phyloP scores from a whole-genome alignment of 1,140 invertebrate genomes.

The Neodiprion lecontei region DNA sequence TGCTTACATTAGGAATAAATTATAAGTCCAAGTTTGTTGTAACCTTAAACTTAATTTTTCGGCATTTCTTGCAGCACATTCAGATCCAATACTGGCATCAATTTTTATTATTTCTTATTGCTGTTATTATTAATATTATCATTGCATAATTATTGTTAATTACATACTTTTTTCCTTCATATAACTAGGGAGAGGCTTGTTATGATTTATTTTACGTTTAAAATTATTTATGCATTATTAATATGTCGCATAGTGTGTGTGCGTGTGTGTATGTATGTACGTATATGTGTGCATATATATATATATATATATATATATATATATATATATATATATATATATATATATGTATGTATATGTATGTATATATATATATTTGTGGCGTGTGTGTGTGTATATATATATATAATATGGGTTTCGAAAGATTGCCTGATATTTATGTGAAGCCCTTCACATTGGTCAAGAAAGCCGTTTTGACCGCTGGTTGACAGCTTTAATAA shows the following conservation, averaged over 20 bases:
- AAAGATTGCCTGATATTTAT: neutral
- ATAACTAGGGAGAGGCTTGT: neutral
- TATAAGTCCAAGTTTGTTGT: neutral
- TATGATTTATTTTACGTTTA: neutral
- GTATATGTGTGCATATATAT: no score
- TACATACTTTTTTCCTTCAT: neutral
- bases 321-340: no score
- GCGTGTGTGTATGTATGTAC: no score
- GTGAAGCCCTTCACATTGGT: neutral
- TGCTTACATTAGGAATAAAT: neutral
- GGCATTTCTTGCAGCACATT: neutral
- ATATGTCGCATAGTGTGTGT: neutral
- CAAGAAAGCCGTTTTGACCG: neutral
- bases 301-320: no score
- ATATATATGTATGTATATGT: no score
- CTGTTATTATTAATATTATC: neutral
- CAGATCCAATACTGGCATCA: neutral
- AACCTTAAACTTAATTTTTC: neutral
- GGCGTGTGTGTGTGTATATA: no score
- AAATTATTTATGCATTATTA: neutral
- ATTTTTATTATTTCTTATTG: constrained; percentile 5
- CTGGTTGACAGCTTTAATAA: neutral
- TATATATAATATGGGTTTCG: neutral
- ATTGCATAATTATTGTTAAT: no score
- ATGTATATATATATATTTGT: no score